These are phyloP conservation scores for Osmoderma eremita DNA, from an alignment of 2,888 invertebrate genomes.

Conservation along the genomic window DNA sequence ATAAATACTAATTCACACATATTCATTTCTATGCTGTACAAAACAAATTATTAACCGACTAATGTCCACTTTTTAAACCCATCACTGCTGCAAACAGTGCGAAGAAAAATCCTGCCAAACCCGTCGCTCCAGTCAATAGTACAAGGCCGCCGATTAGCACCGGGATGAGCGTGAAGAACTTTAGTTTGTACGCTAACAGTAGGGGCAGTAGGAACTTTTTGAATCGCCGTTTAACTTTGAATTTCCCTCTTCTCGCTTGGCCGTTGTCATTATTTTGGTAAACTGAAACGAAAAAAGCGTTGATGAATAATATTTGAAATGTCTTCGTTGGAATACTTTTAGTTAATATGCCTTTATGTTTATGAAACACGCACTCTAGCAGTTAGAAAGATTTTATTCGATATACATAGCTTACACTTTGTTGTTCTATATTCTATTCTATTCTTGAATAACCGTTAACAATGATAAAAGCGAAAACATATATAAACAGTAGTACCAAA, in stretches of 20 bases:
- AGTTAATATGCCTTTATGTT: no score
- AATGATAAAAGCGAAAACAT: no score
- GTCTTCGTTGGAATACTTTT: no score
- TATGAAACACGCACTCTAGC: no score
- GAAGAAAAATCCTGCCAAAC: slow-evolving; percentile 88
- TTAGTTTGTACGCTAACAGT: slow-evolving; percentile 83
- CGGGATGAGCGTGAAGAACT: slow-evolving; percentile 82
- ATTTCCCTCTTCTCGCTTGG: slow-evolving; percentile 46
- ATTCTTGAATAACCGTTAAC: no score
- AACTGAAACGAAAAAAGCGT: slow-evolving; percentile 33
- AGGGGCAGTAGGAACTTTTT: slow-evolving; percentile 79
- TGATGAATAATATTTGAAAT: no score
- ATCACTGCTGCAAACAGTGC: slow-evolving; percentile 86
- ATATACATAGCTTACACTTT: no score
- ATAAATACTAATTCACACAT: no score
- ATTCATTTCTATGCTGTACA: slow-evolving; percentile 23
- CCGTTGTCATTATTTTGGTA: slow-evolving; percentile 42
- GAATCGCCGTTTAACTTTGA: slow-evolving; percentile 67
- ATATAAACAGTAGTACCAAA: no score
- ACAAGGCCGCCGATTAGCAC: slow-evolving; percentile 77
- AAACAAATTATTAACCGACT: slow-evolving; percentile 37
- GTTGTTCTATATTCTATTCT: no score
- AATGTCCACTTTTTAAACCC: slow-evolving; percentile 70
- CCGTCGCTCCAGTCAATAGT: slow-evolving; percentile 80
- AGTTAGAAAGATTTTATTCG: no score